Evolutionary conservation across 2,797 vertebrate species (phyloP).

Genomic region (Tenualosa thibaudeaui): DNA sequence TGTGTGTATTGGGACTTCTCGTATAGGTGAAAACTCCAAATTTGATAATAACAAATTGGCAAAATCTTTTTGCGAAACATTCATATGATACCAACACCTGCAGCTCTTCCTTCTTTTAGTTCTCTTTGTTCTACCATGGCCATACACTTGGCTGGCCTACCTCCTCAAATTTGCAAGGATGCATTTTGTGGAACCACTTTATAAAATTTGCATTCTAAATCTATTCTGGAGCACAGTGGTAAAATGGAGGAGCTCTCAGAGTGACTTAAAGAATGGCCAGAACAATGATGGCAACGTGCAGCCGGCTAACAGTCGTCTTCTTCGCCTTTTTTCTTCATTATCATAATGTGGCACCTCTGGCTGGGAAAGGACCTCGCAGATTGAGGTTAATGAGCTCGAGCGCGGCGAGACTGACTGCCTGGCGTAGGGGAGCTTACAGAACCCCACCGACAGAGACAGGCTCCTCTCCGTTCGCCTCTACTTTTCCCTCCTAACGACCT

Average conservation of each 20-base stretch:
- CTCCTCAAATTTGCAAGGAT: neutral
- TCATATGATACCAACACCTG: no score
- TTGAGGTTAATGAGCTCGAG: conserved; percentile 20
- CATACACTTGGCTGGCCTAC: neutral
- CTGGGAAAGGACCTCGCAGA: conserved; percentile 13
- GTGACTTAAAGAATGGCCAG: neutral
- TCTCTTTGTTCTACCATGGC: neutral
- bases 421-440: neutral
- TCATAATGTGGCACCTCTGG: conserved; percentile 12
- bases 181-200: neutral
- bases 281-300: neutral
- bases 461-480: neutral
- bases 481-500: neutral
- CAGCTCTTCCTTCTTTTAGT: neutral
- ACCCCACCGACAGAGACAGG: neutral
- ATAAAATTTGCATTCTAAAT: neutral
- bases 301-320: neutral
- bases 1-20: no score
- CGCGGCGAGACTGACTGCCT: neutral
- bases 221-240: neutral
- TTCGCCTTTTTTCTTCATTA: neutral
- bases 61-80: neutral
- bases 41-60: neutral
- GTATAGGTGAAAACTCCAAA: no score
- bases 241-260: neutral